Evolutionary conservation across 2,888 invertebrate genomes (phyloP).

Genomic region (Drosophila pegasa): DNA sequence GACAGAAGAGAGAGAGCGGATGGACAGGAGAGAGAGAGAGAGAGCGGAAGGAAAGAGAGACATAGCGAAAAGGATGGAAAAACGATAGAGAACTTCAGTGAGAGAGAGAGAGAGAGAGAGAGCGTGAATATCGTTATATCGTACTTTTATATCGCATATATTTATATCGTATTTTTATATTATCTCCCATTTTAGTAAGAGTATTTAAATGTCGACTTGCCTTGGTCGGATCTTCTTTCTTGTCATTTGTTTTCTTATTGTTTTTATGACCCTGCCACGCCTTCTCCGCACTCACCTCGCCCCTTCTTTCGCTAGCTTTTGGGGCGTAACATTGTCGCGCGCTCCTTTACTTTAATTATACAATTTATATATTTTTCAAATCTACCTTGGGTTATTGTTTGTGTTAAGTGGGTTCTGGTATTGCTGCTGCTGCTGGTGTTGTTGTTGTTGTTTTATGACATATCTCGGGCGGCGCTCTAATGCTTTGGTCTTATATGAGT

Average conservation of each 20-base stretch:
- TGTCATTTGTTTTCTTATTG: conserved; percentile 23
- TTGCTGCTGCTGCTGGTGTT: conserved; percentile 35
- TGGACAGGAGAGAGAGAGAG: no score
- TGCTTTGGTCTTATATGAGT: conserved; percentile 53
- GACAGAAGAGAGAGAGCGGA: background rate
- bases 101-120: background rate
- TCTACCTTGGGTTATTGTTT: conserved; percentile 36
- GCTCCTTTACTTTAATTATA: conserved; percentile 66
- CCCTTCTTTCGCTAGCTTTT: conserved; percentile 8
- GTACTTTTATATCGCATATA: background rate
- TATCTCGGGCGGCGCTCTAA: conserved; percentile 50
- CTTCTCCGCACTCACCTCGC: conserved; percentile 15
- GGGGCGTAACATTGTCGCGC: conserved; percentile 31
- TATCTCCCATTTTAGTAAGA: background rate
- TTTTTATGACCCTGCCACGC: conserved; percentile 63
- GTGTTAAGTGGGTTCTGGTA: conserved; percentile 35
- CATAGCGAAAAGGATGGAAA: no score
- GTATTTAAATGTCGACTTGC: background rate
- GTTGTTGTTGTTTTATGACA: conserved; percentile 58
- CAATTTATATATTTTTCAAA: conserved; percentile 59
- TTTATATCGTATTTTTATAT: background rate
- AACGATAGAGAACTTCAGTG: no score
- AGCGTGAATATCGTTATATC: background rate
- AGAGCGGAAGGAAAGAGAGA: no score
- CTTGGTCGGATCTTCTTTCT: background rate